Conservation (phyloP, 2,888 invertebrate genomes). For the Eupithecia insigniata region DNA sequence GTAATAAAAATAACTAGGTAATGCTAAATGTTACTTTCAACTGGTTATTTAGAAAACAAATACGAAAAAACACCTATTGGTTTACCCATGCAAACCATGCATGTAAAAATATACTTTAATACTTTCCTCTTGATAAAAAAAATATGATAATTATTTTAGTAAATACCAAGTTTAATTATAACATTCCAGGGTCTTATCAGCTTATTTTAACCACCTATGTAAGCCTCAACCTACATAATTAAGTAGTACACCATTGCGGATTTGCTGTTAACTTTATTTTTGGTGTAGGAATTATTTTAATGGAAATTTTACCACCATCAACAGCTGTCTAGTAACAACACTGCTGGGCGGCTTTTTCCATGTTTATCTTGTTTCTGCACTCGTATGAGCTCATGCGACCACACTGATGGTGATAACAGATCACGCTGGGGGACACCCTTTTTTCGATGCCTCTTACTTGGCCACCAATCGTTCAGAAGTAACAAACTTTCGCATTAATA, state of each 20-base stretch:
- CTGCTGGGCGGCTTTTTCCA: background rate
- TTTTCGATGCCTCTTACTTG: background rate
- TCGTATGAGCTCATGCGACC: no score
- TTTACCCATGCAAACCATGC: background rate
- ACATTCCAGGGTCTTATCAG: background rate
- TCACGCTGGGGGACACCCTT: background rate
- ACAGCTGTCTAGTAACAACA: background rate
- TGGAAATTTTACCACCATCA: background rate
- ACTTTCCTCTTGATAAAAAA: constrained; percentile 3
- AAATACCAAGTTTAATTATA: background rate
- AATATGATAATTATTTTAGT: background rate
- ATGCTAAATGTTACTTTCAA: background rate
- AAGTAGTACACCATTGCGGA: background rate
- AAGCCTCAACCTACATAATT: background rate
- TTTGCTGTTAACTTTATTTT: background rate
- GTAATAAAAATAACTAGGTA: background rate
- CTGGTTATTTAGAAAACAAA: background rate
- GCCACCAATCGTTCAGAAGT: background rate
- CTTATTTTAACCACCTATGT: background rate
- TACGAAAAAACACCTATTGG: background rate
- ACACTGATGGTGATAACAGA: background rate
- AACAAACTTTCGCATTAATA: background rate
- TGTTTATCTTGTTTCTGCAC: background rate
- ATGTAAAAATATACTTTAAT: background rate
- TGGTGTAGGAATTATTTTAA: background rate